Evolutionary conservation across 92 coral and sea anemone genomes (phyloP).

Genomic region (Paragorgia papillata): DNA sequence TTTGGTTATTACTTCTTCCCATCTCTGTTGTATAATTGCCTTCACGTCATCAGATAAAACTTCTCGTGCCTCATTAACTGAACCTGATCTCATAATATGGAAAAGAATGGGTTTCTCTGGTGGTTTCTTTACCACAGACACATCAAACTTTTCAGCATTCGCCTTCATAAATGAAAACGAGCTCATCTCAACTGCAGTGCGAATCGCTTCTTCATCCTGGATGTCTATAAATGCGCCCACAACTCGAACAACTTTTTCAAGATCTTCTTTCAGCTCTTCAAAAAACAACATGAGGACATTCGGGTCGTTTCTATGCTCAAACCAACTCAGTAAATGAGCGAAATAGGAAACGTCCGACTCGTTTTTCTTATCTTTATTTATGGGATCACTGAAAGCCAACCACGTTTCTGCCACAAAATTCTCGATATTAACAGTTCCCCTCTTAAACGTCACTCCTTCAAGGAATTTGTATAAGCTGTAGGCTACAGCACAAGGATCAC

Average conservation of each 20-base stretch:
- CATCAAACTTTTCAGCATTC: not conserved
- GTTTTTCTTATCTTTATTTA: not conserved
- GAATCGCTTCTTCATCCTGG: not conserved
- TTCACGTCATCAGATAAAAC: not conserved
- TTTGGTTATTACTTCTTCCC: not conserved
- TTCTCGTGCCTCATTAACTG: not conserved
- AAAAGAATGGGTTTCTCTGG: not conserved
- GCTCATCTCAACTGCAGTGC: constrained; percentile 3
- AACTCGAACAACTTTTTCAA: not conserved
- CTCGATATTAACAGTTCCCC: not conserved
- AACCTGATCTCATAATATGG: constrained; percentile 15
- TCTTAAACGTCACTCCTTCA: not conserved
- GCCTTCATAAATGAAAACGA: constrained; percentile 7
- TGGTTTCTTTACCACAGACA: not conserved
- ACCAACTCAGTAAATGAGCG: constrained; percentile 53
- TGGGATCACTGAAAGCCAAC: not conserved
- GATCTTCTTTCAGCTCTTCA: constrained; percentile 56
- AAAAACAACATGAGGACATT: constrained; percentile 53
- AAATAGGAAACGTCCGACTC: constrained; percentile 41
- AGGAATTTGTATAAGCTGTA: not conserved
- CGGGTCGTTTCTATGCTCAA: constrained; percentile 45
- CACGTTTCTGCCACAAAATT: not conserved
- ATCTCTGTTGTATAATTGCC: not conserved
- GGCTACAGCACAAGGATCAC: not conserved
- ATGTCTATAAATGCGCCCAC: not conserved